phyloP scores from a whole-genome alignment of 2,797 vertebrate genomes.

The Falco berigora region DNA sequence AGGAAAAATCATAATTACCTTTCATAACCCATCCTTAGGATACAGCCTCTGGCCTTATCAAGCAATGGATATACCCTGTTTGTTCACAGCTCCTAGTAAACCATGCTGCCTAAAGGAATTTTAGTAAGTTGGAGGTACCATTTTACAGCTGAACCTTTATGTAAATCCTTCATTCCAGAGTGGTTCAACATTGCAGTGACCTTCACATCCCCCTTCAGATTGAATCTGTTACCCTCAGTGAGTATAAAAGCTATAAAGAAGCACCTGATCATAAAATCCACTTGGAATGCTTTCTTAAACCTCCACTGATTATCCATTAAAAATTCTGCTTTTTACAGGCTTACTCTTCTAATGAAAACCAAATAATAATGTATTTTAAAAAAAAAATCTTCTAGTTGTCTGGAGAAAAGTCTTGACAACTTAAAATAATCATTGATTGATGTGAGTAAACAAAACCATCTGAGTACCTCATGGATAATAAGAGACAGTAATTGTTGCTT shows the following conservation, averaged over 20 bases:
- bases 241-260: conserved; percentile 55
- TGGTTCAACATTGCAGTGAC: conserved; percentile 19
- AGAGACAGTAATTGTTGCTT: neutral
- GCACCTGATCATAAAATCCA: conserved; percentile 66
- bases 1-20: neutral
- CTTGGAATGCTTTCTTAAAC: conserved; percentile 55
- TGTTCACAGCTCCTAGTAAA: neutral
- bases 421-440: conserved; percentile 1
- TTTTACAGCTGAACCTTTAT: conserved; percentile 1
- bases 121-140: neutral
- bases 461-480: neutral
- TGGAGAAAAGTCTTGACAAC: conserved; percentile 13
- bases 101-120: neutral
- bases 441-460: conserved; percentile 19
- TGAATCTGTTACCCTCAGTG: conserved; percentile 56
- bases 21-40: neutral
- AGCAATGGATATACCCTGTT: neutral
- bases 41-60: neutral
- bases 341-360: neutral
- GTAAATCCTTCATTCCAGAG: conserved; percentile 30
- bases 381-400: neutral
- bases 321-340: neutral
- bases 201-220: conserved; percentile 45
- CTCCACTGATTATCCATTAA: conserved; percentile 40
- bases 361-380: neutral